phyloP scores from a whole-genome alignment of 2,113 vertebrate genomes.

The Rallus limicola region DNA sequence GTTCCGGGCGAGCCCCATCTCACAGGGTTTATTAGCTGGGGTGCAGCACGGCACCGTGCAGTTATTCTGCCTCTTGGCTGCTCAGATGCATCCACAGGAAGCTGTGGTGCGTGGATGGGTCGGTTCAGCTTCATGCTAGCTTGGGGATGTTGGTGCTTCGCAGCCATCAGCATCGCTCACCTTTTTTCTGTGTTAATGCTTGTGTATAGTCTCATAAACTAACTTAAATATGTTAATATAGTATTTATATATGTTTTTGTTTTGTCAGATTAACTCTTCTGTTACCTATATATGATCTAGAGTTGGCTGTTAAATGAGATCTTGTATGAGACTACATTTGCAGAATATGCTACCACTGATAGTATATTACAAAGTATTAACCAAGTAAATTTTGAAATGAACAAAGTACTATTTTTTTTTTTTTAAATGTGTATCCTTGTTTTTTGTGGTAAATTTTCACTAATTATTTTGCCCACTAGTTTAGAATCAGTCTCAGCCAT shows the following conservation, averaged over 20 bases:
- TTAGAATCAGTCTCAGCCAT: background rate
- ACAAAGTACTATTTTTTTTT: constrained; percentile 30
- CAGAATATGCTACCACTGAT: constrained; percentile 27
- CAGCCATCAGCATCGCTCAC: background rate
- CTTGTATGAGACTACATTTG: constrained; percentile 29
- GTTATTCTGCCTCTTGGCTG: background rate
- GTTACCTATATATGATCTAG: constrained; percentile 67
- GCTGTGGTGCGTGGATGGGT: background rate
- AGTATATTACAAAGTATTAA: constrained; percentile 51
- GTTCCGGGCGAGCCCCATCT: background rate
- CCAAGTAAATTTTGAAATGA: constrained; percentile 47
- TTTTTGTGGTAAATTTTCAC: constrained; percentile 30
- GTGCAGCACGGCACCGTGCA: background rate
- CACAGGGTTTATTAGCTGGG: background rate
- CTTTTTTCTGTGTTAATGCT: constrained; percentile 15
- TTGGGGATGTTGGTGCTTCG: background rate
- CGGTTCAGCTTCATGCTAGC: background rate
- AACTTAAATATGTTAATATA: constrained; percentile 63
- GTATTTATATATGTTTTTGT: constrained; percentile 56
- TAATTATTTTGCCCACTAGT: constrained; percentile 15
- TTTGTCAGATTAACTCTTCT: constrained; percentile 34
- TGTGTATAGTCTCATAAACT: constrained; percentile 56
- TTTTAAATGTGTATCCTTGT: background rate
- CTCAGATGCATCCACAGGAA: background rate
- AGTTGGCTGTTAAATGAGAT: constrained; percentile 65